Percentiles rank a stretch among this genome's conserved stretches.
These are phyloP conservation scores for Percina caprodes DNA, from an alignment of 2,113 vertebrate species.

Conservation along the genomic window DNA sequence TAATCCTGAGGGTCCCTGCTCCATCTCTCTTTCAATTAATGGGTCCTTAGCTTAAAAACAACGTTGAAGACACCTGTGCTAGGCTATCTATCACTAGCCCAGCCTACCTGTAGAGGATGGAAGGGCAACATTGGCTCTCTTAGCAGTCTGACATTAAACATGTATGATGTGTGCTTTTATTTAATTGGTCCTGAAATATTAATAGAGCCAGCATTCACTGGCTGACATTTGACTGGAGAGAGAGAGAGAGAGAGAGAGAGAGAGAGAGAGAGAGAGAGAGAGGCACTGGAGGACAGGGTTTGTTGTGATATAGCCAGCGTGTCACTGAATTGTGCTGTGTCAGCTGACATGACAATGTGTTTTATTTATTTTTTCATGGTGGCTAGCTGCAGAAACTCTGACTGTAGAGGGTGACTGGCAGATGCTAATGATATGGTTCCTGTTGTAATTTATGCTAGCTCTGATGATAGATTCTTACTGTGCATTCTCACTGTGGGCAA, in stretches of 20 bases:
- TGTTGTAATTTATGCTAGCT: conserved; percentile 10
- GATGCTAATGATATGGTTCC: conserved; percentile 26
- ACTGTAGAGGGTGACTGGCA: conserved; percentile 27
- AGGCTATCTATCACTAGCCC: conserved; percentile 8
- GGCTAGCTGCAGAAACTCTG: conserved; percentile 19
- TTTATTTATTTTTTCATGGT: conserved; percentile 23
- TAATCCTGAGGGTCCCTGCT: no score
- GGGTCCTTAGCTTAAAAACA: no score
- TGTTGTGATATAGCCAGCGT: conserved; percentile 38
- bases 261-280: conserved; percentile 27
- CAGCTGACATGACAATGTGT: conserved; percentile 33
- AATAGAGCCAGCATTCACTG: conserved; percentile 76
- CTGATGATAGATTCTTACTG: background rate
- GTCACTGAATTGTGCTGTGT: conserved; percentile 44
- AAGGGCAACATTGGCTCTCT: conserved; percentile 63
- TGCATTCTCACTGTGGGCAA: conserved; percentile 4
- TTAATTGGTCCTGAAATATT: conserved; percentile 86
- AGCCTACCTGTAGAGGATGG: conserved; percentile 54
- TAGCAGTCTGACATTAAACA: conserved; percentile 79
- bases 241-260: conserved; percentile 17
- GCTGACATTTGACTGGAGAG: conserved; percentile 79
- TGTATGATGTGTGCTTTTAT: conserved; percentile 83
- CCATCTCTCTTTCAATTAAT: no score
- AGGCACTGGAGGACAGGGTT: background rate
- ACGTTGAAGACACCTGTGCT: background rate